These are phyloP conservation scores for Keiferia lycopersicella DNA, from an alignment of 2,888 invertebrate genomes.

Conservation along the genomic window DNA sequence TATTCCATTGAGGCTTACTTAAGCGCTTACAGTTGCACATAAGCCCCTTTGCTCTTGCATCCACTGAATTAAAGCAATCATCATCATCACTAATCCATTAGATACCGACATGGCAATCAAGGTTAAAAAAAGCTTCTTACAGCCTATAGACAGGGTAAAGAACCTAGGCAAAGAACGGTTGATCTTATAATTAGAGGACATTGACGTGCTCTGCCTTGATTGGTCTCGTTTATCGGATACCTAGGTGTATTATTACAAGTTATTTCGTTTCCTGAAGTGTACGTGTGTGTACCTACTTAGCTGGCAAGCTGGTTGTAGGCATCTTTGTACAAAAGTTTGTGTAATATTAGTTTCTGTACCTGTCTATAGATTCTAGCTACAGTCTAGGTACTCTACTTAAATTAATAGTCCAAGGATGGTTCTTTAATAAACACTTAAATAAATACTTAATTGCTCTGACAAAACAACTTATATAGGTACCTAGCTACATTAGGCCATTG, in stretches of 20 bases:
- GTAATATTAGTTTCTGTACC: no score
- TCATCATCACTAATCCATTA: not conserved
- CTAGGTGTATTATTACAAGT: slow-evolving; percentile 10
- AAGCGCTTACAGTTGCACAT: not conserved
- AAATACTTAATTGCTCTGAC: no score
- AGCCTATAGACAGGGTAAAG: slow-evolving; percentile 12
- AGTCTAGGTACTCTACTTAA: no score
- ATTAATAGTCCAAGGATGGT: no score
- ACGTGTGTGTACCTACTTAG: no score
- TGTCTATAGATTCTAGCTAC: no score
- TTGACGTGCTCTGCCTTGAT: slow-evolving; percentile 15
- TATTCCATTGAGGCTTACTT: not conserved
- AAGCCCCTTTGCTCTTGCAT: not conserved
- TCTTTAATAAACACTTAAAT: no score
- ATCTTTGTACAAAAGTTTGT: no score
- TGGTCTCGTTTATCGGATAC: slow-evolving; percentile 4
- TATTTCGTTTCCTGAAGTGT: not conserved
- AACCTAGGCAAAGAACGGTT: slow-evolving; percentile 16
- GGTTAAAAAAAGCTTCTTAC: slow-evolving; percentile 5
- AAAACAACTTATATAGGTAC: no score
- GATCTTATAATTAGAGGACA: slow-evolving; percentile 15
- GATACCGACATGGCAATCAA: not conserved
- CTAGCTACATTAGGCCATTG: no score
- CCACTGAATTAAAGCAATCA: not conserved
- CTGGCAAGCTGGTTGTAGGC: no score